Base-by-base conservation (phyloP, 2,797 vertebrate genomes). In the Caiman crocodilus region DNA sequence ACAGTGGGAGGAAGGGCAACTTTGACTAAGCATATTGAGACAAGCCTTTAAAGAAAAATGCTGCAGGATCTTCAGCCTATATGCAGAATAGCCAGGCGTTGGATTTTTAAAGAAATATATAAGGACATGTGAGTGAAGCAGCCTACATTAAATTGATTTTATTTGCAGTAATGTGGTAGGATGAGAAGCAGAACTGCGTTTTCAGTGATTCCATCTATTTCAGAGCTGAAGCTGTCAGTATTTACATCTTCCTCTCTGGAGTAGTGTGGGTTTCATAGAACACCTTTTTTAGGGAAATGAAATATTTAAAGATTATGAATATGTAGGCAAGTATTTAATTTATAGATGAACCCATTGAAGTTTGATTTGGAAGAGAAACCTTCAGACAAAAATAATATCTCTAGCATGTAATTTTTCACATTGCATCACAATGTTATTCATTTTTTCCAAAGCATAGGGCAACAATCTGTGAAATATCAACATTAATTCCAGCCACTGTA, bases 21-120 rank as follows among this genome's bases (percentile, higher is more conserved):
- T 87, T 93, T 90, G 94, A 91, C 89, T 92, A 96, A 78, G 87
- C 77, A 77, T 85, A 25, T 92, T 94, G 88, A 93, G 77, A 93
- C 90, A 95, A 95, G 83, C 73, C 71, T 88, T 85, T 89, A 59
- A 82, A 92, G 82, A 87, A 90, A 93, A 93, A 90, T 78, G 59
- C 90, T 84, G 76, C 78, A 23, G 69, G 23, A 73, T 15, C 23
- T 50, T 73, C 69, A 50, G 16, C 69, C 4, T 50, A 23, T 50
- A 14, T 14, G 35, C 23, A 85, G 82, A 91, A 21, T 32, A 78
- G 83, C 42, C 76, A 94, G 89, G 73, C 76, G 85, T 76, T n/a
- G n/a, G 28, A 32, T 23, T 73, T 90, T 93, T 85, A 83, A 92
- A 93, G 35, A 69, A 93, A 88, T 88, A 82, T 93, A 94, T 14